These are phyloP conservation scores for Megamerina dolium DNA, from an alignment of 2,888 invertebrate species.

Conservation along the genomic window DNA sequence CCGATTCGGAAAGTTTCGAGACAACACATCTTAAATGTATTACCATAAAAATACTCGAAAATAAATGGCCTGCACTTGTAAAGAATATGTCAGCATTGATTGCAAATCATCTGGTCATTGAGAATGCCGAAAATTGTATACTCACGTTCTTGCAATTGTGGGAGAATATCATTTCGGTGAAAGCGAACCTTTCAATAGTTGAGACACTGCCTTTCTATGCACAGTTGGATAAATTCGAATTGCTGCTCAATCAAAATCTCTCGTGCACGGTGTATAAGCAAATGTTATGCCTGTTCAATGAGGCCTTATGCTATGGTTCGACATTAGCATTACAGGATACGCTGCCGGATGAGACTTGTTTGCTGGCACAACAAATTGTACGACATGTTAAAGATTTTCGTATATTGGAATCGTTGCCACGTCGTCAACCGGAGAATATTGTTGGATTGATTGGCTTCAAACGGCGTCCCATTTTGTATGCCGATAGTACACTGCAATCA, in stretches of 20 bases:
- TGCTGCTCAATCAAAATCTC: constrained; percentile 63
- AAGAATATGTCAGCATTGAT: constrained; percentile 55
- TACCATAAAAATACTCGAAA: constrained; percentile 77
- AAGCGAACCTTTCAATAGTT: constrained; percentile 81
- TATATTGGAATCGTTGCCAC: constrained; percentile 51
- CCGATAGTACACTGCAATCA: constrained; percentile 21
- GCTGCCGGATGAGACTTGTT: constrained; percentile 81
- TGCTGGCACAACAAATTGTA: constrained; percentile 77
- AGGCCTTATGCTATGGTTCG: constrained; percentile 85
- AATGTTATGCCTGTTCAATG: constrained; percentile 77
- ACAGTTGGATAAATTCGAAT: constrained; percentile 70
- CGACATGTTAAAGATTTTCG: constrained; percentile 80
- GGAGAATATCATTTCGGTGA: constrained; percentile 86
- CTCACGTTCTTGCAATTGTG: constrained; percentile 79
- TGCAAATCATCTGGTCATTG: constrained; percentile 33
- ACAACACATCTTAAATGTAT: constrained; percentile 81
- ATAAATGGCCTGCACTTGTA: constrained; percentile 77
- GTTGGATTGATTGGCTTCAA: constrained; percentile 45
- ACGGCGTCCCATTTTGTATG: constrained; percentile 35
- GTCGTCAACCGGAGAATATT: constrained; percentile 43
- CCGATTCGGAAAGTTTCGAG: constrained; percentile 76
- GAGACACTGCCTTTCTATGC: constrained; percentile 86
- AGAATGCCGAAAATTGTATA: constrained; percentile 61
- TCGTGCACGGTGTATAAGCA: constrained; percentile 80
- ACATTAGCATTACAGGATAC: constrained; percentile 83